Evolutionary conservation across 2,797 vertebrate species (phyloP), one percentile per base, ranked within the genome.

Genomic region (Melanotaenia maccullochi): DNA sequence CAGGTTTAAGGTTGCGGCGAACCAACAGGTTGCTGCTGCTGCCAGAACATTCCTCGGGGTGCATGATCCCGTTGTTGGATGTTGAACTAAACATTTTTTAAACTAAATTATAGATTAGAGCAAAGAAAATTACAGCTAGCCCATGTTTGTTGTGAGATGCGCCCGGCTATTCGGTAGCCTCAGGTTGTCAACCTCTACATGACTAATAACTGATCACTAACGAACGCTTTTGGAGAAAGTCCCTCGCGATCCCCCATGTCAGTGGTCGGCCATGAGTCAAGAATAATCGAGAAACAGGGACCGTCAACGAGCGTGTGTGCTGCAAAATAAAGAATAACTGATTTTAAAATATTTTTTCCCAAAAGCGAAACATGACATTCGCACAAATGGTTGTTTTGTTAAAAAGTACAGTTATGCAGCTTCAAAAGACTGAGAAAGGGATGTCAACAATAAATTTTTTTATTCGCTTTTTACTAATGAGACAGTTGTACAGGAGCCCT

Each of bases 21-120:
- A 85, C 30, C 38, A 85, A 59, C 16, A 86, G 13, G 60, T 62
- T 64, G 13, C 80, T 58, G 59, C 73, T 54, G 75, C 71, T 89
- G 28, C 91, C 84, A 60, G 91, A 93, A 91, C 81, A 51, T 84
- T 93, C 93, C 24, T 90, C 90, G 51, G 87, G 30, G 67, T 51
- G 51, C 58, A 60, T 33, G 0, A 22, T 20, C 49, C 70, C 66
- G 35, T n/a, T 58, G 44, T 28, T 59, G 22, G 71, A 25, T 1
- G 40, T 28, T 1, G 81, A 83, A 55, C 57, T 77, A 62, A 58
- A 83, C 92, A 93, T 92, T 60, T 61, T 16, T 20, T 55, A n/a
- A 32, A 58, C 32, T 42, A 65, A 33, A 51, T 44, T 13, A 24
- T 13, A 14, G 65, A 75, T 55, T 22, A 38, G 32, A 67, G 44